These are phyloP conservation scores for Xiphophorus birchmanni DNA, from an alignment of 2,797 vertebrate genomes.

Conservation along the genomic window DNA sequence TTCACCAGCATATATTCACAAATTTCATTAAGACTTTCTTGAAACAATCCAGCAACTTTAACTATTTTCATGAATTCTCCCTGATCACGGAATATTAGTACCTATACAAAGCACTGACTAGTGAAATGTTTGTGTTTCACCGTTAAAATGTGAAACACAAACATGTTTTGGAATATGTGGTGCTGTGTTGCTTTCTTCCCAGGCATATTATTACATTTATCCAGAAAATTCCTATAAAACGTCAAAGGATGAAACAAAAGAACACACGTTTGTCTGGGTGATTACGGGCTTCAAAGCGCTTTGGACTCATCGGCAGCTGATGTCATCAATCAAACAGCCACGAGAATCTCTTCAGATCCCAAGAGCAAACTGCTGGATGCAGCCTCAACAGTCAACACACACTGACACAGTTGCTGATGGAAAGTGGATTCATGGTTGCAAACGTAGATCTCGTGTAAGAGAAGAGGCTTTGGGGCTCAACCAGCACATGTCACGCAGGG, in stretches of 20 bases:
- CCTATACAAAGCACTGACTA: neutral
- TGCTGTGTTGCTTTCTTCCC: neutral
- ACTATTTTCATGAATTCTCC: neutral
- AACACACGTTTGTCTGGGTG: neutral
- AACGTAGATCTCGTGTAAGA: conserved; percentile 7
- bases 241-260: conserved; percentile 5
- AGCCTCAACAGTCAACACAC: neutral
- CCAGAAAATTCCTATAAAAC: neutral
- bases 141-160: neutral
- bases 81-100: neutral
- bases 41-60: neutral
- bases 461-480: conserved; percentile 67
- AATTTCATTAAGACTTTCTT: neutral
- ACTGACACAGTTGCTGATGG: neutral
- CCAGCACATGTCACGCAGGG: conserved; percentile 69
- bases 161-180: conserved; percentile 4
- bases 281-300: neutral
- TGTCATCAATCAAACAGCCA: conserved; percentile 32
- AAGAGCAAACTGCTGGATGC: neutral
- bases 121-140: conserved; percentile 2
- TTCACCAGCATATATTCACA: neutral
- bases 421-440: neutral
- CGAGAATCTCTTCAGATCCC: neutral
- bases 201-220: conserved; percentile 2
- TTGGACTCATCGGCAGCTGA: conserved; percentile 50